Evolutionary conservation across 2,113 vertebrate genomes (phyloP).

Genomic region (Hassar affinis): DNA sequence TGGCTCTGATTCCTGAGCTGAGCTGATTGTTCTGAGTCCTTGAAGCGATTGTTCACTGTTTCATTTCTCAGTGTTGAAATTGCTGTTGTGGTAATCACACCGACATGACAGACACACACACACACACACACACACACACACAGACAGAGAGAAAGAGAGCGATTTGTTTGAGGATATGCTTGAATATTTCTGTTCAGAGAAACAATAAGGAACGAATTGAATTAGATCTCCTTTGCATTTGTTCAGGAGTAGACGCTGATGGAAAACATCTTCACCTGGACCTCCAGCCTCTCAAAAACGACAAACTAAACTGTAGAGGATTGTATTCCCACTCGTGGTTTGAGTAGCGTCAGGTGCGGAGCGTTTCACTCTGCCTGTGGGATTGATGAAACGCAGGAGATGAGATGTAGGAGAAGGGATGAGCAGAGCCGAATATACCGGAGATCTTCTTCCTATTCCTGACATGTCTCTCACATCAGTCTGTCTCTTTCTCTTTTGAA

Average conservation of each 20-base stretch:
- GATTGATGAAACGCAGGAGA: neutral
- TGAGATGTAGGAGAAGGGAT: neutral
- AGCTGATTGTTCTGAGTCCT: neutral
- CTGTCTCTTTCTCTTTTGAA: neutral
- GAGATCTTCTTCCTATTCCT: neutral
- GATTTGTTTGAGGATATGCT: neutral
- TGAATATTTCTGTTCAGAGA: neutral
- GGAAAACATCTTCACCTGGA: conserved; percentile 2
- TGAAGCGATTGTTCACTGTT: neutral
- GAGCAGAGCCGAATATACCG: neutral
- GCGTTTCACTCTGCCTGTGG: neutral
- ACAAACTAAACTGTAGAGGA: neutral
- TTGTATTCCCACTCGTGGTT: neutral
- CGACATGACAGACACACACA: neutral
- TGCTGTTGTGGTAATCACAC: neutral
- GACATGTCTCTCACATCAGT: neutral
- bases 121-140: neutral
- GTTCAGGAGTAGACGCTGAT: neutral
- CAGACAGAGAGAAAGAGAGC: neutral
- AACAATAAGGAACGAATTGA: neutral
- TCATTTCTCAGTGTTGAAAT: neutral
- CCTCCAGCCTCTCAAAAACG: neutral
- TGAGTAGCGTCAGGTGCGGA: neutral
- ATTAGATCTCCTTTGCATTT: neutral
- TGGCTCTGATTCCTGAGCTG: neutral